phyloP scores from a whole-genome alignment of 2,888 invertebrate genomes.

The Dryococelus australis region DNA sequence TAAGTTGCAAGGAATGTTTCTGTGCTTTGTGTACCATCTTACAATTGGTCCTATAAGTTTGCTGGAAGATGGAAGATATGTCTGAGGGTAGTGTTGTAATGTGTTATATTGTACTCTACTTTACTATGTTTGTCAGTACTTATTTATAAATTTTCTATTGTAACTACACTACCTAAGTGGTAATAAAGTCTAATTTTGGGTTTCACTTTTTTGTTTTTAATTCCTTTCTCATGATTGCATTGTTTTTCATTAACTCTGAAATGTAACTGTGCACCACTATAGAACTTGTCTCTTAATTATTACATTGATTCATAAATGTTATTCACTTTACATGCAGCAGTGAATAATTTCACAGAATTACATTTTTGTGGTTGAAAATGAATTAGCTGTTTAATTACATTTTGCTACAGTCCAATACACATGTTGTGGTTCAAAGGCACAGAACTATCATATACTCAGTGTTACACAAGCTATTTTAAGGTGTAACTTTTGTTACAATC shows the following conservation, averaged over 20 bases:
- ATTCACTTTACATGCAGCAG: neutral
- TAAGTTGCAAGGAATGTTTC: neutral
- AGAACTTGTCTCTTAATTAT: neutral
- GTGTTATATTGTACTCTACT: neutral
- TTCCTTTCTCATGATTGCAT: neutral
- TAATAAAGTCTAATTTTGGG: neutral
- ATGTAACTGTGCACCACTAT: neutral
- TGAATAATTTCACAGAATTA: neutral
- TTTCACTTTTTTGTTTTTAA: neutral
- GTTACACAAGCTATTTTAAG: neutral
- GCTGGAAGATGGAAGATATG: neutral
- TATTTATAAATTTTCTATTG: neutral
- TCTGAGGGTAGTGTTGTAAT: neutral
- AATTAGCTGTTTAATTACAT: neutral
- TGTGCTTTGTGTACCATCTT: conserved; percentile 7
- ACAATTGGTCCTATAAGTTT: neutral
- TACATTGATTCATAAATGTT: too few species aligned
- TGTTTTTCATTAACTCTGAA: neutral
- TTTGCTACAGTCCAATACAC: neutral
- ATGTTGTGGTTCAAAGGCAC: neutral
- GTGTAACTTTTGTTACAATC: conserved; percentile 8
- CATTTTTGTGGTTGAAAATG: neutral
- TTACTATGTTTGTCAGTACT: neutral
- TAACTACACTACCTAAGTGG: neutral
- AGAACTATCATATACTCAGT: neutral